Base-by-base conservation (phyloP, 2,888 invertebrate genomes). In the Prenolepis imparis region DNA sequence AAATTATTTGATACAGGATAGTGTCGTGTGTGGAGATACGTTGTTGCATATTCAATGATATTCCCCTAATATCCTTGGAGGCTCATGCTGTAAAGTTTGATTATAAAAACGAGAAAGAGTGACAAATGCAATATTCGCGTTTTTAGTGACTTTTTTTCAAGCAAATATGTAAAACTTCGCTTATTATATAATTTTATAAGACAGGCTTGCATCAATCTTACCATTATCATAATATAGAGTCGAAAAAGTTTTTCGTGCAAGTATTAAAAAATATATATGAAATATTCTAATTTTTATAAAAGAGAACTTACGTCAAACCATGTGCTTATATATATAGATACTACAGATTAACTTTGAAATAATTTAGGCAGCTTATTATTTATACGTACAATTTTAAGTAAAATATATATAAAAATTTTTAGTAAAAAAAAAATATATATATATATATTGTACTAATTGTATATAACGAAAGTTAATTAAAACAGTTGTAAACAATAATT, bases 61-160 rank as follows among this genome's bases (percentile, higher is more conserved):
- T 68, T 68, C 32, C 3, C 18, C 21, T 21, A 28, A 75, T 72
- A 44, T 36, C 64, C 24, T 61, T 70, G 24, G 77, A 48, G 44
- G 8, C 24, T 57, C 21, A 21, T 11, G 44, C 18, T 57, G 12
- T 24, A 78, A 78, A 78, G 72, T 78, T 78, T 59, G 72, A 61
- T 78, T 70, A 72, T 24, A 78, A 70, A 70, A 78, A 70, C 21
- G 36, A 32, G 44, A 70, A 72, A 72, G 61, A 78, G 72, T 78
- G 78, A 36, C 44, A 61, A 72, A 12, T 59, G 44, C 72, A 78
- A 59, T 70, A 55, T 72, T 59, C 59, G 48, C 32, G 48, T 44
- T 78, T 75, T 59, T 70, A 72, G 36, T 36, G 21, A 8, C 44
- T 44, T 61, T 44, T 61, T 21, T 72, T 32, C 59, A 41, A 41